phyloP scores from a whole-genome alignment of 2,888 invertebrate species.

The Siphonodentalium dalli region DNA sequence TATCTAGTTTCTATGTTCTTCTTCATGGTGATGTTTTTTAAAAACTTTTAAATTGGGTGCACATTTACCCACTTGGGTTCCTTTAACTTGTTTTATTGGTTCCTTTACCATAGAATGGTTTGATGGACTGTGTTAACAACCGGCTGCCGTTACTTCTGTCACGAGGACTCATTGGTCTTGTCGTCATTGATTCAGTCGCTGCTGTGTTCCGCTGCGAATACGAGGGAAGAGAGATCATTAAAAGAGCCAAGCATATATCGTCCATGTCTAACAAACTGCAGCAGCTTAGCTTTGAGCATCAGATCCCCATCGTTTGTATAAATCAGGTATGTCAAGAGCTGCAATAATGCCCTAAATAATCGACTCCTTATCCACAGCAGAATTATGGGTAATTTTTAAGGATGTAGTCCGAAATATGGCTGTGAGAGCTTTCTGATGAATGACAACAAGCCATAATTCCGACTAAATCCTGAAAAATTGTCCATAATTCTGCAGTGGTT shows the following conservation, averaged over 20 bases:
- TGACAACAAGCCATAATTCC: no score
- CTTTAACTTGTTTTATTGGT: neutral
- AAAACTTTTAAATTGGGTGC: no score
- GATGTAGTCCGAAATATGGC: no score
- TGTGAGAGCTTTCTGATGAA: no score
- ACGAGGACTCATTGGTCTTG: conserved; percentile 70
- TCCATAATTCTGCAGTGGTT: no score
- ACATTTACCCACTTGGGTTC: no score
- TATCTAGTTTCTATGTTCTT: no score
- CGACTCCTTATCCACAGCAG: no score
- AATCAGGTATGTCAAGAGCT: conserved; percentile 73
- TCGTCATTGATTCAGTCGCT: conserved; percentile 79
- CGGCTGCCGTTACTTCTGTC: conserved; percentile 70
- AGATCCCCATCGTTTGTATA: conserved; percentile 73
- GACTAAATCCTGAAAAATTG: no score
- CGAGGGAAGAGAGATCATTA: conserved; percentile 67
- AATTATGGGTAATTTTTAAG: no score
- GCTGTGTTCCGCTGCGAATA: conserved; percentile 72
- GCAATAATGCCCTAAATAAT: no score
- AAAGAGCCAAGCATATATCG: conserved; percentile 54
- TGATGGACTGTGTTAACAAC: conserved; percentile 63
- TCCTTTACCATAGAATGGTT: conserved; percentile 43
- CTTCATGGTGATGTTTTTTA: no score
- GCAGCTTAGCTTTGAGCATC: conserved; percentile 69
- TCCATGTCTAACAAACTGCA: conserved; percentile 70